A percentile compares a stretch with the other conserved stretches of the same genome.
These are phyloP conservation scores for Acrocephalus arundinaceus DNA, from an alignment of 2,113 vertebrate genomes.

Conservation along the genomic window DNA sequence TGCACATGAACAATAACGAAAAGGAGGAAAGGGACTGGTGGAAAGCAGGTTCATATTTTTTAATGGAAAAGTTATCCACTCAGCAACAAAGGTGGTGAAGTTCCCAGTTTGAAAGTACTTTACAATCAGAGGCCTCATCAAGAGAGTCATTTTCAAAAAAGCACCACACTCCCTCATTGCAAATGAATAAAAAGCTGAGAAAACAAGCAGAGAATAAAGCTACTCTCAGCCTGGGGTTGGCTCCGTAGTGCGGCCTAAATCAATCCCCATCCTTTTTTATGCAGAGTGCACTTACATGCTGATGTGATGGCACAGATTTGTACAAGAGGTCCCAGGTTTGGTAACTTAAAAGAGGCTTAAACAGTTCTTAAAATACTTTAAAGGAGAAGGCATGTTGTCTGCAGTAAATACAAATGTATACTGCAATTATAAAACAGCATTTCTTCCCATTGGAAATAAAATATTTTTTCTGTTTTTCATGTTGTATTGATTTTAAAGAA, in stretches of 20 bases:
- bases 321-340: constrained; percentile 70
- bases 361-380: constrained; percentile 54
- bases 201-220: constrained; percentile 75
- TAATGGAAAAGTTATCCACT: constrained; percentile 72
- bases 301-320: constrained; percentile 72
- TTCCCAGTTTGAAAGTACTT: constrained; percentile 76
- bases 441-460: not conserved
- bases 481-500: not conserved
- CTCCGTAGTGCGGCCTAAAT: constrained; percentile 65
- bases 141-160: constrained; percentile 74
- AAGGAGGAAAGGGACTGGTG: constrained; percentile 25
- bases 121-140: constrained; percentile 75
- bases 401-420: not conserved
- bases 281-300: constrained; percentile 74
- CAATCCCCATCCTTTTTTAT: constrained; percentile 71
- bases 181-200: constrained; percentile 74
- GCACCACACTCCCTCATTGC: constrained; percentile 70
- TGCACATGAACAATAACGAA: constrained; percentile 18
- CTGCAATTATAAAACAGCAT: constrained; percentile 24
- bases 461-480: not conserved
- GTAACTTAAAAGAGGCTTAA: constrained; percentile 67
- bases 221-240: constrained; percentile 68
- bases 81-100: constrained; percentile 69
- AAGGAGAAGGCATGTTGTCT: constrained; percentile 38
- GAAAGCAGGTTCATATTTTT: constrained; percentile 62